Percentiles rank a stretch among this genome's conserved stretches.
Evolutionary conservation across 1,140 invertebrate species (phyloP).

Genomic region (Lasioglossum baleicum): DNA sequence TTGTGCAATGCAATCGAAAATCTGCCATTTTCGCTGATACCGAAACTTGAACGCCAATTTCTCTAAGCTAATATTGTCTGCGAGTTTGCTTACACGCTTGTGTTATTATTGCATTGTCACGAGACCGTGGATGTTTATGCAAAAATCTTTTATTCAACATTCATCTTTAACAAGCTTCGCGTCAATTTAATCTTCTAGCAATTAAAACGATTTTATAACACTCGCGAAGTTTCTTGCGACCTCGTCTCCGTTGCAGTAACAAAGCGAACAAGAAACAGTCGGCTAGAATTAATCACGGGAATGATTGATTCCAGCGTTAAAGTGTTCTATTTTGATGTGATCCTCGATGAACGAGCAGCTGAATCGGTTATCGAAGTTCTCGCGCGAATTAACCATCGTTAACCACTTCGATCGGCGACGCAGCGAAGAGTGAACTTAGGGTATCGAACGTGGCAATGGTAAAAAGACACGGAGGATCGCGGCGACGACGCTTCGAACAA

Average conservation of each 20-base stretch:
- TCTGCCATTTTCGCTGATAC: neutral
- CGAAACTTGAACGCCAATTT: too few relatives aligned
- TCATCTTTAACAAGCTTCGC: too few relatives aligned
- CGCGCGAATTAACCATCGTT: neutral
- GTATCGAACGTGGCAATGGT: neutral
- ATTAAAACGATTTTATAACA: too few relatives aligned
- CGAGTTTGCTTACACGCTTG: too few relatives aligned
- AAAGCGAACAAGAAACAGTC: constrained; percentile 63
- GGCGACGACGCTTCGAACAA: neutral
- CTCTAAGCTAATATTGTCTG: too few relatives aligned
- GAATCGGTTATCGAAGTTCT: neutral
- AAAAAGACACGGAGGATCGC: too few relatives aligned
- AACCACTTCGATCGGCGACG: neutral
- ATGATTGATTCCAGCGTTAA: constrained; percentile 36
- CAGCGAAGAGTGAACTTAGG: neutral
- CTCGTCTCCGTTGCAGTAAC: constrained; percentile 49
- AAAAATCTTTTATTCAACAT: too few relatives aligned
- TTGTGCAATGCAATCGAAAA: neutral
- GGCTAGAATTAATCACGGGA: constrained; percentile 27
- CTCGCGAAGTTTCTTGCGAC: constrained; percentile 37
- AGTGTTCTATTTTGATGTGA: neutral
- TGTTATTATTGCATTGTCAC: too few relatives aligned
- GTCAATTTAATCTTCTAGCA: too few relatives aligned
- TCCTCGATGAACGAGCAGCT: neutral
- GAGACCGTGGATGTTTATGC: too few relatives aligned